These are phyloP conservation scores for Euplagia quadripunctaria DNA, from an alignment of 2,888 invertebrate species.

Conservation along the genomic window DNA sequence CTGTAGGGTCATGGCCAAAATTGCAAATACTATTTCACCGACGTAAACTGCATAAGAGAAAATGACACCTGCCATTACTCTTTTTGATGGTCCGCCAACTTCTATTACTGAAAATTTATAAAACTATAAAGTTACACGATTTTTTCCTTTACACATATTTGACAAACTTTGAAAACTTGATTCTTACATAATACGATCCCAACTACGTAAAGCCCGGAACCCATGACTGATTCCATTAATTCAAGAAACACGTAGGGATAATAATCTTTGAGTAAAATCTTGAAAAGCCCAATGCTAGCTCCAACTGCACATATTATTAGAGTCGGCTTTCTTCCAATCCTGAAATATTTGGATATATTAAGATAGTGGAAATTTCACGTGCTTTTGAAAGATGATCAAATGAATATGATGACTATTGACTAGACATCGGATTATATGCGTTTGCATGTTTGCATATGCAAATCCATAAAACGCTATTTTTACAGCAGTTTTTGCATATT, in stretches of 20 bases:
- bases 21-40: slow-evolving; percentile 74
- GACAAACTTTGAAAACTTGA: background rate
- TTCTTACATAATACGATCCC: slow-evolving; percentile 74
- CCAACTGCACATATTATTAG: slow-evolving; percentile 71
- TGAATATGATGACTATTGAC: background rate
- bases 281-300: slow-evolving; percentile 68
- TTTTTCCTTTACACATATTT: background rate
- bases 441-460: too few species aligned
- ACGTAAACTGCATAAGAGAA: slow-evolving; percentile 75
- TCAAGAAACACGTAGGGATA: slow-evolving; percentile 69
- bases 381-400: background rate
- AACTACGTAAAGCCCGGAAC: slow-evolving; percentile 76
- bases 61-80: slow-evolving; percentile 72
- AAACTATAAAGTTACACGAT: background rate
- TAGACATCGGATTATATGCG: too few species aligned
- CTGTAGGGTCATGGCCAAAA: slow-evolving; percentile 69
- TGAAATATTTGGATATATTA: slow-evolving; percentile 47
- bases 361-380: background rate
- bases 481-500: too few species aligned
- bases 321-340: slow-evolving; percentile 76
- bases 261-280: slow-evolving; percentile 69
- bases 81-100: slow-evolving; percentile 74
- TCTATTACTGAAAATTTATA: slow-evolving; percentile 71
- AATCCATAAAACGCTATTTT: too few species aligned
- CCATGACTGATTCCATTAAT: slow-evolving; percentile 73